Percentiles rank a stretch among this genome's conserved stretches.
Evolutionary conservation across 1,140 invertebrate species (phyloP).

Genomic region (Listronotus oregonensis): DNA sequence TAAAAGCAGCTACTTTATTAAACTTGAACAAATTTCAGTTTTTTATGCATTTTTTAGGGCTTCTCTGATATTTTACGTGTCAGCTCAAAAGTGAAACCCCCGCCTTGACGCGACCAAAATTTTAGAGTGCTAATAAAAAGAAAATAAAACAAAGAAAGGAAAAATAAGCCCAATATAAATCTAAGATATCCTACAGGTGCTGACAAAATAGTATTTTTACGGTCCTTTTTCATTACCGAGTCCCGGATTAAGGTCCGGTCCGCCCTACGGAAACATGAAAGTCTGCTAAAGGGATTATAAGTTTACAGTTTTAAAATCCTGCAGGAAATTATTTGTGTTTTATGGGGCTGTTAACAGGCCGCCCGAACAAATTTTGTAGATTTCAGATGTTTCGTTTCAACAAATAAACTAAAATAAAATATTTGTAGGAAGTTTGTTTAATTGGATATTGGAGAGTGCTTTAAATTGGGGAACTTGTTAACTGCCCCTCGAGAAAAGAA

Average conservation of each 20-base stretch:
- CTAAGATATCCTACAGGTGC: constrained; percentile 16
- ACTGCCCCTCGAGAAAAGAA: no score
- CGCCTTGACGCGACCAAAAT: background rate
- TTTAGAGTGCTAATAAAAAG: constrained; percentile 21
- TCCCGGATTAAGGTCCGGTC: constrained; percentile 34
- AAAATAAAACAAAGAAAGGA: constrained; percentile 21
- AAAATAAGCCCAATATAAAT: constrained; percentile 17
- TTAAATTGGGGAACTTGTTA: no score
- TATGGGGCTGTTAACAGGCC: constrained; percentile 13
- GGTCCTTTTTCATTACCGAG: constrained; percentile 1
- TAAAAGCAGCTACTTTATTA: no score
- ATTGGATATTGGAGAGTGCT: no score
- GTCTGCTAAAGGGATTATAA: constrained; percentile 38
- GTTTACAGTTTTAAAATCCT: constrained; percentile 42
- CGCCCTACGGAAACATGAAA: constrained; percentile 23
- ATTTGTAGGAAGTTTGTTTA: no score
- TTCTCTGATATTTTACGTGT: constrained; percentile 15
- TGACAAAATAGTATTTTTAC: constrained; percentile 12
- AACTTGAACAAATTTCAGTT: no score
- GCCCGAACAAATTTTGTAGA: background rate
- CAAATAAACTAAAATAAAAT: no score
- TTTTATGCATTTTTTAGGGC: background rate
- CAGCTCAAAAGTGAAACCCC: constrained; percentile 8
- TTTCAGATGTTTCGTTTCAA: background rate
- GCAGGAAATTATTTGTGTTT: constrained; percentile 35